A percentile compares a stretch with the other conserved stretches of the same genome.
These are phyloP conservation scores for Euthynnus affinis DNA, from an alignment of 2,797 vertebrate species.

Conservation along the genomic window DNA sequence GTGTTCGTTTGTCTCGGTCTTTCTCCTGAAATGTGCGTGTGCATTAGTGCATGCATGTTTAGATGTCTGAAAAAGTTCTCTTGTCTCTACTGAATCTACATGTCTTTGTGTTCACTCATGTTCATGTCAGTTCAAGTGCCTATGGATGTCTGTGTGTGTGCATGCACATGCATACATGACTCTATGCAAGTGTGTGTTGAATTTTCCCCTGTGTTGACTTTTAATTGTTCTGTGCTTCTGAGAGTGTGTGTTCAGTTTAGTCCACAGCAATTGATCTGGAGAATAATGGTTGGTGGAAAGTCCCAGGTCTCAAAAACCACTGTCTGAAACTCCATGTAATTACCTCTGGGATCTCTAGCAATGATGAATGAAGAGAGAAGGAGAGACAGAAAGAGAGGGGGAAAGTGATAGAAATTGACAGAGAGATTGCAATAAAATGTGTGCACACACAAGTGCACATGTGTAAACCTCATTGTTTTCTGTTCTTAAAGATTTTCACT, in stretches of 20 bases:
- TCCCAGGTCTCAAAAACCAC: conserved; percentile 66
- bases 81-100: neutral
- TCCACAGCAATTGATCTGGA: conserved; percentile 76
- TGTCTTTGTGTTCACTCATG: neutral
- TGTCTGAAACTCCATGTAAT: conserved; percentile 75
- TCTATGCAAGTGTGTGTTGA: conserved; percentile 20
- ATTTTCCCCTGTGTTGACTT: conserved; percentile 63
- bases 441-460: conserved; percentile 19
- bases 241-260: conserved; percentile 77
- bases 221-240: conserved; percentile 79
- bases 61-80: conserved; percentile 18
- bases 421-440: conserved; percentile 41
- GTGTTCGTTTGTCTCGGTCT: conserved; percentile 25
- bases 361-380: conserved; percentile 39
- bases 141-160: conserved; percentile 11
- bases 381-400: neutral
- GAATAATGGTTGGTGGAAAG: conserved; percentile 72
- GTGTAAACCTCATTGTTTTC: conserved; percentile 12
- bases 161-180: neutral
- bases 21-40: conserved; percentile 35
- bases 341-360: conserved; percentile 71
- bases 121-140: neutral
- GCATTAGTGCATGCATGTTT: neutral
- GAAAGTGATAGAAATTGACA: conserved; percentile 21
- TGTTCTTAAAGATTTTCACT: neutral